Base-by-base conservation (phyloP, 2,113 vertebrate species). In the Otus sunia region DNA sequence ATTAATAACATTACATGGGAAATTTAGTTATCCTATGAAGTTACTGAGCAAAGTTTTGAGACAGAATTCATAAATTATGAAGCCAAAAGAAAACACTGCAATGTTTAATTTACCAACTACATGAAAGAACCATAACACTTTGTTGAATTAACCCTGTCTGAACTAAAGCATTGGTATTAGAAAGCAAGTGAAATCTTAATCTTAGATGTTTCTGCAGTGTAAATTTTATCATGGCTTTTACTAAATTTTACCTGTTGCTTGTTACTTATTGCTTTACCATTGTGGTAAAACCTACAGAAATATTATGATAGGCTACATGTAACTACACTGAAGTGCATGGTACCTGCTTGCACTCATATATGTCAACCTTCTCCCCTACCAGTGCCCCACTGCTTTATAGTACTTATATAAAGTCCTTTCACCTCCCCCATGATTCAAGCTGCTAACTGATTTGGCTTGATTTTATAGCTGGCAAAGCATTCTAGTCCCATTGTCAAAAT, bases 101-200 rank as follows among this genome's bases (percentile, higher is more conserved):
- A 78, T 68, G 12, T 74, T 94, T 85, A 86, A 81, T 91, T 88
- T 94, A 78, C 60, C 80, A 77, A 6, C 63, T 80, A 62, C 17
- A 29, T 62, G 32, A 79, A 95, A 90, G 20, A 88, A 68, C 13
- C 3, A 6, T 19, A 83, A 76, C 1, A 29, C 29, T 37, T 81
- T 52, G 4, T 37, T 88, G 18, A 63, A 62, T 74, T 56, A 91
- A 64, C 6, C 2, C 47, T n/a, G 2, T 45, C 37, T 69, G 32
- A 86, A 62, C 8, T 50, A 77, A 83, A 80, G 6, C 32, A 36
- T 15, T 73, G 10, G 5, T 66, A 15, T 64, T 82, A 80, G n/a
- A 83, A 90, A 92, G 13, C 17, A 67, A 67, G 47, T 63, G 64
- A 83, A 90, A 50, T 43, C 47, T 94, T 71, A 12, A n/a, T 41